phyloP scores from a whole-genome alignment of 2,113 vertebrate genomes.

The Stomatorhinus ivindoensis region DNA sequence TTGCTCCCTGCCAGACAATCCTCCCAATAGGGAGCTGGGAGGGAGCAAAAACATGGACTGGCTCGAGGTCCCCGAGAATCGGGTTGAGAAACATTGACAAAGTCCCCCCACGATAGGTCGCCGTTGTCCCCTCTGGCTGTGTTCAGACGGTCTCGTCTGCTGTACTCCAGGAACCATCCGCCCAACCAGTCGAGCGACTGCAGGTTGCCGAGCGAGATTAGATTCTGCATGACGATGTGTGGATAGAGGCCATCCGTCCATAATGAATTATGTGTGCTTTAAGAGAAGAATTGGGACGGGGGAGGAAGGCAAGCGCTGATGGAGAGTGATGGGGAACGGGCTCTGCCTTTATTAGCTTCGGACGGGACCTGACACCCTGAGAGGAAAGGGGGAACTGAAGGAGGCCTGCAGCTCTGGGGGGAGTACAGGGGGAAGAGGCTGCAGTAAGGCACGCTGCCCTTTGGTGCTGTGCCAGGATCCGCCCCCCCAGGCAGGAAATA shows the following conservation, averaged over 20 bases:
- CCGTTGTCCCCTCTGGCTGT: neutral
- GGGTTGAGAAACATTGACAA: neutral
- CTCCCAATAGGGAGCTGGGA: neutral
- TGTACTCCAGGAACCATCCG: neutral
- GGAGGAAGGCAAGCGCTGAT: neutral
- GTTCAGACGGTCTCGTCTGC: neutral
- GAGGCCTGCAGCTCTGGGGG: constrained; percentile 25
- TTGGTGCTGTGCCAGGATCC: neutral
- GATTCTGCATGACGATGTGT: neutral
- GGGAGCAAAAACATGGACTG: neutral
- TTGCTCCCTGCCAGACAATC: neutral
- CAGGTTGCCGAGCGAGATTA: neutral
- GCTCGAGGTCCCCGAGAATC: neutral
- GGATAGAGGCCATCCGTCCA: neutral
- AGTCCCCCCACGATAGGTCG: neutral
- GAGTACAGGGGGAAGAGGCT: constrained; percentile 13
- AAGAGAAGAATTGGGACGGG: neutral
- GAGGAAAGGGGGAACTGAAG: constrained; percentile 40
- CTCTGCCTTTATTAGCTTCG: neutral
- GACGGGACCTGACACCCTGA: constrained; percentile 12
- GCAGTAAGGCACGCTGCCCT: neutral
- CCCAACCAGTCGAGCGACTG: neutral
- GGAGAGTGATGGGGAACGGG: neutral
- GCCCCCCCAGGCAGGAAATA: constrained; percentile 15
- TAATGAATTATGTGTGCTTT: neutral